Evolutionary conservation across 2,113 vertebrate genomes (phyloP), one percentile per base, ranked within the genome.

Genomic region (Pachycephala philippinensis): DNA sequence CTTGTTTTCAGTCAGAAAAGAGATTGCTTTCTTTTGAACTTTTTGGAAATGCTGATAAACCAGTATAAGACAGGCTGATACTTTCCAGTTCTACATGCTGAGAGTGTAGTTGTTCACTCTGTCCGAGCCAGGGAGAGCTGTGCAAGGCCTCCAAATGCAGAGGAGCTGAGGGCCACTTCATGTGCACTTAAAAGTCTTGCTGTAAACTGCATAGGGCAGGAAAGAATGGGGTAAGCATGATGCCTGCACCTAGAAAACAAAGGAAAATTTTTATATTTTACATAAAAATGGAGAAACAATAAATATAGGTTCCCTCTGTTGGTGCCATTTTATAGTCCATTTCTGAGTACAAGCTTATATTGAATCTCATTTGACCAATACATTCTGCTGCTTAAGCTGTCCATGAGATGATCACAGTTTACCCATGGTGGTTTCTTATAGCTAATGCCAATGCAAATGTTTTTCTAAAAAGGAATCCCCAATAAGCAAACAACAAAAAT

Each of bases 21-120:
- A 56, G 7, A 0, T 42, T 54, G n/a, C 31, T 78, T 81, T 63
- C 57, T 72, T 94, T 69, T 27, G 33, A 68, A 31, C 30, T 76
- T 88, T 45, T 8, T 72, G 40, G 45, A 61, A 42, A 35, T 0
- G 0, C 2, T 44, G 15, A 12, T 87, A 54, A 82, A 56, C 11
- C 13, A 8, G 0, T 40, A 2, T 57, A 37, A 56, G 10, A 40
- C 0, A 1, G 30, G 35, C 14, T 0, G 6, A 10, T 63, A 27
- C 24, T 57, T 82, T 13, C 19, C 27, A 13, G 28, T 49, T 74
- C 24, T 49, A 3, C 0, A 1, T 35, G 28, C 44, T 82, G 12
- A 24, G 6, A 2, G 22, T 28, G 13, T 18, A 53, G 64, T 27
- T n/a, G 44, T 56, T 87, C 22, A 5, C 16, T 50, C 9, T 0